Evolutionary conservation across 2,797 vertebrate genomes (phyloP).

Genomic region (Xenops minutus): DNA sequence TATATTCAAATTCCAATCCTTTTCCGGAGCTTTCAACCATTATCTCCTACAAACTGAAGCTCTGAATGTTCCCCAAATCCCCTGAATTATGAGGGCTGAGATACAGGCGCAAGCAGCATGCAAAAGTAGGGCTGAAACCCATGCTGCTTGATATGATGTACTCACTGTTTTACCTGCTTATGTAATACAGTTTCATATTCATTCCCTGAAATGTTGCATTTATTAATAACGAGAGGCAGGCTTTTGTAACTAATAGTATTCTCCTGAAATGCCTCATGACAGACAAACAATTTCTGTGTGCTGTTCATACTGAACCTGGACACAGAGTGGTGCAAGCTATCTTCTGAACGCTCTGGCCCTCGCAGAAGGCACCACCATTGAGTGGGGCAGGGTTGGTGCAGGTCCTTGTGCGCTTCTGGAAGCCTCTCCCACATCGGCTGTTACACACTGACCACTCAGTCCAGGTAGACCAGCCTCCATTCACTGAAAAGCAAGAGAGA

Average conservation of each 20-base stretch:
- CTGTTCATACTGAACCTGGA: constrained; percentile 81
- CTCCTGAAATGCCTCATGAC: not conserved
- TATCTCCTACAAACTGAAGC: not conserved
- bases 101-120: not conserved
- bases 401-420: constrained; percentile 93
- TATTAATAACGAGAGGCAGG: not conserved
- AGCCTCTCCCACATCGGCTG: constrained; percentile 93
- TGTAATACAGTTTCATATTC: not conserved
- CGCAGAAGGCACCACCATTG: constrained; percentile 94
- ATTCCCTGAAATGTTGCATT: not conserved
- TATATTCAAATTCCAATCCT: constrained; percentile 29
- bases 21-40: constrained; percentile 44
- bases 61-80: constrained; percentile 1
- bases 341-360: constrained; percentile 93
- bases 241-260: not conserved
- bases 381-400: constrained; percentile 97
- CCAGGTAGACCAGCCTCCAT: constrained; percentile 98
- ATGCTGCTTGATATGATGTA: not conserved
- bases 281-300: not conserved
- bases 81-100: not conserved
- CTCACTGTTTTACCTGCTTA: constrained; percentile 11
- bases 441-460: constrained; percentile 97
- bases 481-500: constrained; percentile 78
- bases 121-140: not conserved
- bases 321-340: constrained; percentile 94